These are phyloP conservation scores for Hydrophis major DNA, from an alignment of 2,797 vertebrate species.

Conservation along the genomic window DNA sequence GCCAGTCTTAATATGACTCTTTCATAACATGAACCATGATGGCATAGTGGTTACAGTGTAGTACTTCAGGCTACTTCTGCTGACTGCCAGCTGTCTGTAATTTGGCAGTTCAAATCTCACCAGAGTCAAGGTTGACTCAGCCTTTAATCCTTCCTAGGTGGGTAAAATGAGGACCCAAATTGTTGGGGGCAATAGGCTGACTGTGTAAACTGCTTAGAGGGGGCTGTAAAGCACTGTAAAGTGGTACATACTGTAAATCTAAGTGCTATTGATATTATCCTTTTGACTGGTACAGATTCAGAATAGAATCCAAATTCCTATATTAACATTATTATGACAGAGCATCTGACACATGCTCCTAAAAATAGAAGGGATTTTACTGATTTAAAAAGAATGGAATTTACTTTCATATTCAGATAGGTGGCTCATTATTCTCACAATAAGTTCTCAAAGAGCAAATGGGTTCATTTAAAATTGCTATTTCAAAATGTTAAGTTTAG, in stretches of 20 bases:
- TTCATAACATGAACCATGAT: background rate
- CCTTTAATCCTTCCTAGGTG: background rate
- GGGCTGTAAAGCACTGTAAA: background rate
- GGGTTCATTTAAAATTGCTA: background rate
- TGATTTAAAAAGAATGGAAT: background rate
- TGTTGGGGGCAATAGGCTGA: background rate
- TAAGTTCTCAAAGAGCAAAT: conserved; percentile 17
- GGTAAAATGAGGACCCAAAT: background rate
- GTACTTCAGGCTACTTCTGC: background rate
- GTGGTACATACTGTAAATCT: background rate
- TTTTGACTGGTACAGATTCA: background rate
- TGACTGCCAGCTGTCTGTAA: background rate
- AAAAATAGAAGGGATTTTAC: background rate
- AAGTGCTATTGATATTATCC: background rate
- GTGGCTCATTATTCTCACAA: background rate
- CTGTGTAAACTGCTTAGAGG: background rate
- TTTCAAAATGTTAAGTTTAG: background rate
- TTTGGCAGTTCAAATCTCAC: background rate
- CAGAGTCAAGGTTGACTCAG: background rate
- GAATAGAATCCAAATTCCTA: background rate
- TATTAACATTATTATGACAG: background rate
- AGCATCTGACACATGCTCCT: background rate
- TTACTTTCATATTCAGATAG: background rate
- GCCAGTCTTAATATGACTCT: background rate
- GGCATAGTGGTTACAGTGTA: background rate